Evolutionary conservation across 2,113 vertebrate species (phyloP), one percentile per base, ranked within the genome.

Genomic region (Pomatorhinus ruficollis): DNA sequence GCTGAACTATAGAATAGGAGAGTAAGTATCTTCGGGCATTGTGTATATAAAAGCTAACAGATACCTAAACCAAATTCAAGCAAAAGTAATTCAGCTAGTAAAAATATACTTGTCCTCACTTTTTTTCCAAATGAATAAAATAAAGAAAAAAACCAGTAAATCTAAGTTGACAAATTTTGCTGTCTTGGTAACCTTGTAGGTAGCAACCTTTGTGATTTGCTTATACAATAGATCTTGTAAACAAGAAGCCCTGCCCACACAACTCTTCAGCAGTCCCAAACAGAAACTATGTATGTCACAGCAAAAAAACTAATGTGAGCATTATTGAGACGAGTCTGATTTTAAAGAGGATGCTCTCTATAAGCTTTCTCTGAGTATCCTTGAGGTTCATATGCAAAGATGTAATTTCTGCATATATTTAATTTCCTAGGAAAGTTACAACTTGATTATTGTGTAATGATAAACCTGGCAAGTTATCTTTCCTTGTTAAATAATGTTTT

Each of bases 1-100:
- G 95, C 98, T 99, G 24, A 99, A 98, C 98, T 99, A 99, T 82
- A 94, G 94, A n/a, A 96, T 98, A 89, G 97, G 96, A 97, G 98
- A 98, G 99, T 99, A 98, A 95, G 99, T 95, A 88, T 65, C 57
- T 87, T 79, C 57, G 56, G 60, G 71, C 12, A n/a, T 35, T 68
- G 20, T 61, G 8, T 27, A 15, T 50, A 17, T 17, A 70, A 75
- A 76, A 89, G 45, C 40, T 49, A 33, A 87, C 7, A 72, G 69
- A 68, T 19, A 63, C 49, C 52, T 78, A 70, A 83, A 85, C 47
- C 30, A 65, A 92, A 80, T 6, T 25, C 28, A 60, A 9, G 33
- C 6, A 20, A 68, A 77, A 53, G 15, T 33, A 47, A 47, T 68
- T 56, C 71, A 81, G 30, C 47, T 78, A 52, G 47, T 75, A 53